Evolutionary conservation across 2,797 vertebrate species (phyloP).

Genomic region (Atherinosoma microstoma): DNA sequence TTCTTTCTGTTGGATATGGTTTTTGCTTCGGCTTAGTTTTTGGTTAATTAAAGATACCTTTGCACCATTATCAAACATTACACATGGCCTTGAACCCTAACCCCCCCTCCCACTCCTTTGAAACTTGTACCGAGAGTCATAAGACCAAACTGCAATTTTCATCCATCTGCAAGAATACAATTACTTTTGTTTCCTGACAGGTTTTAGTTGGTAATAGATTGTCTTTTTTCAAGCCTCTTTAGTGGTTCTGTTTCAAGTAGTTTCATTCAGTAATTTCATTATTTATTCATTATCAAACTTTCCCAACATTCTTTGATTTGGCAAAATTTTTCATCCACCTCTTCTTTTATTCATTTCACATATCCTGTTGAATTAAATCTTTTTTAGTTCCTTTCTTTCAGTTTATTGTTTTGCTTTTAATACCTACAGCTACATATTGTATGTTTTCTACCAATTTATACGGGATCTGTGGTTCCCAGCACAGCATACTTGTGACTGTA

Average conservation of each 20-base stretch:
- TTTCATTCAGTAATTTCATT: background rate
- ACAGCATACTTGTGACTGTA: constrained; percentile 2
- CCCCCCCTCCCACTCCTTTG: too few relatives aligned
- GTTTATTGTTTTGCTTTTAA: too few relatives aligned
- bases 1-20: background rate
- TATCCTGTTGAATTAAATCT: background rate
- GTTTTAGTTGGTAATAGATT: background rate
- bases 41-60: background rate
- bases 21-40: background rate
- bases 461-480: background rate
- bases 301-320: background rate
- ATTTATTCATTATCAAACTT: background rate
- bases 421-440: too few relatives aligned
- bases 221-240: background rate
- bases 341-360: background rate
- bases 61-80: background rate
- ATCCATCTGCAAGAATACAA: background rate
- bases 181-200: background rate
- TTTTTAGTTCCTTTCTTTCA: too few relatives aligned
- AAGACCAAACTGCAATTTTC: background rate
- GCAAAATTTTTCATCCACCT: background rate
- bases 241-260: too few relatives aligned
- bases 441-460: background rate
- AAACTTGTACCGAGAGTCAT: too few relatives aligned
- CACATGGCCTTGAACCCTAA: background rate